Conservation (phyloP, 2,113 vertebrate genomes). For the Mionectes macconnelli region DNA sequence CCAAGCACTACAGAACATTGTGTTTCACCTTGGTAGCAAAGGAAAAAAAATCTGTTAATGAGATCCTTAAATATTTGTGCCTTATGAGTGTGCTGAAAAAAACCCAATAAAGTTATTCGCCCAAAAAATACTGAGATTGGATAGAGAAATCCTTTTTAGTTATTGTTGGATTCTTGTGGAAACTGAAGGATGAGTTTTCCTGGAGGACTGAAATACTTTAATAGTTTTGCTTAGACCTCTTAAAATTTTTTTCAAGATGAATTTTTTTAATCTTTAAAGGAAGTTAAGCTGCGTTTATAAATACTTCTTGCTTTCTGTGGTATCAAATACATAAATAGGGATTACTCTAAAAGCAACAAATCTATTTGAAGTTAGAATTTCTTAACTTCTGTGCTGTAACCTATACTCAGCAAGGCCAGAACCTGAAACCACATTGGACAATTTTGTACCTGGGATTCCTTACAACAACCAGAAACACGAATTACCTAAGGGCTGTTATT, state of each 20-base stretch:
- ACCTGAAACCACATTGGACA: neutral
- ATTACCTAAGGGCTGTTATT: neutral
- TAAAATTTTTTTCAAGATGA: neutral
- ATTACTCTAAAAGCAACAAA: neutral
- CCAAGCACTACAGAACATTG: neutral
- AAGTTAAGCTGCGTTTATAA: neutral
- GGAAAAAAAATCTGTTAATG: neutral
- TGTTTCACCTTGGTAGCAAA: neutral
- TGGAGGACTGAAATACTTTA: neutral
- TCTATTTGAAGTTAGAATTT: neutral
- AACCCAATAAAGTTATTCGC: neutral
- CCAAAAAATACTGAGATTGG: neutral
- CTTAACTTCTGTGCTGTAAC: neutral
- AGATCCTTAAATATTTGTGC: neutral
- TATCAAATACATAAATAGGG: neutral
- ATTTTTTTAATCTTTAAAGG: neutral
- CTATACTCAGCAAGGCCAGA: neutral
- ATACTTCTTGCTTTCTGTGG: neutral
- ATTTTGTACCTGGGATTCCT: neutral
- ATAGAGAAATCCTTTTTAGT: neutral
- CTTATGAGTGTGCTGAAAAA: neutral
- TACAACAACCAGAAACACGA: neutral
- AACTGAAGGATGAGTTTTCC: neutral
- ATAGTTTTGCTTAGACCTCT: neutral
- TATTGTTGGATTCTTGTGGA: neutral